phyloP scores from a whole-genome alignment of 2,888 invertebrate genomes.

The Sialis fuliginosa region DNA sequence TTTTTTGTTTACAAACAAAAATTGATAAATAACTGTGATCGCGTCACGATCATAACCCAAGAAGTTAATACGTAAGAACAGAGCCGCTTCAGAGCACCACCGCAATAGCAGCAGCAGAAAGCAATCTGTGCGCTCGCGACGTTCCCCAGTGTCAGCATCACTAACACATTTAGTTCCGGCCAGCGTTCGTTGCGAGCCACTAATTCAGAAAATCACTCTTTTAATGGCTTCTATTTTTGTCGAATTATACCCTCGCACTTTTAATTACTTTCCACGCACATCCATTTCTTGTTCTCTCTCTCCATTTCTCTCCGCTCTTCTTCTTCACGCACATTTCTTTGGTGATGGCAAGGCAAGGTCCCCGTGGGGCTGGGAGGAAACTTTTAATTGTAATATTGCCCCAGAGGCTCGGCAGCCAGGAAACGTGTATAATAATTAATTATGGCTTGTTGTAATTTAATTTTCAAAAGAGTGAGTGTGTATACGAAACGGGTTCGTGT shows the following conservation, averaged over 20 bases:
- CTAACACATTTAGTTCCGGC: background rate
- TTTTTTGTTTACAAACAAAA: too few species aligned
- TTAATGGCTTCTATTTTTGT: conserved; percentile 2
- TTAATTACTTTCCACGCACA: background rate
- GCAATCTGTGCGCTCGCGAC: background rate
- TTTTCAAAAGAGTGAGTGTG: background rate
- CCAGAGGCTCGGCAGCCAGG: background rate
- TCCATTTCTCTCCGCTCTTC: background rate
- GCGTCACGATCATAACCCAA: too few species aligned
- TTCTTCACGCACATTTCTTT: background rate
- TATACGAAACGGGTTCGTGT: background rate
- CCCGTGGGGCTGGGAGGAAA: background rate
- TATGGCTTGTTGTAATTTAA: background rate
- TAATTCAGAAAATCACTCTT: conserved; percentile 2
- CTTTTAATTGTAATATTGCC: background rate
- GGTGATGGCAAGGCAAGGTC: background rate
- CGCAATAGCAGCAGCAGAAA: too few species aligned
- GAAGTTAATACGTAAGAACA: too few species aligned
- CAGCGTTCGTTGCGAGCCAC: background rate
- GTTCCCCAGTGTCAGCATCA: background rate
- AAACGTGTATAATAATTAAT: background rate
- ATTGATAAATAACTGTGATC: too few species aligned
- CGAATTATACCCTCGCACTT: conserved; percentile 1
- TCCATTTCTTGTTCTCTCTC: too few species aligned
- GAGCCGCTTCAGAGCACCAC: too few species aligned